A percentile compares a stretch with the other conserved stretches of the same genome.
Conservation (phyloP, 2,888 invertebrate species). For the Drymonia ruficornis region DNA sequence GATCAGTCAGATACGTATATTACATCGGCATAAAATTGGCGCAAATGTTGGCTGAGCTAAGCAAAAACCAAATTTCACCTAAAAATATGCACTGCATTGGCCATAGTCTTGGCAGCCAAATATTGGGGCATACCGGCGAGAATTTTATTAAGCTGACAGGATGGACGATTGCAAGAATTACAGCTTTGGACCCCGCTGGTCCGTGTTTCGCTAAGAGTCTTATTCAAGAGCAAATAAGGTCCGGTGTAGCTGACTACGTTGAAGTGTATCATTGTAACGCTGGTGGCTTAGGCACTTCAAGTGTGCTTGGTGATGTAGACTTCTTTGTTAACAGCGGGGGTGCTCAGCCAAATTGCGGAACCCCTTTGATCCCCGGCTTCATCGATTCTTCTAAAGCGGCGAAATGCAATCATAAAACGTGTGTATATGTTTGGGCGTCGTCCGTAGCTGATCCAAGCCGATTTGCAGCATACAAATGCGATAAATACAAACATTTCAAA, state of each 20-base stretch:
- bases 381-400: constrained; percentile 70
- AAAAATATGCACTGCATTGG: constrained; percentile 72
- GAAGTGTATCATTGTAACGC: constrained; percentile 86
- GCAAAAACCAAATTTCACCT: constrained; percentile 56
- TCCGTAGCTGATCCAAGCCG: constrained; percentile 61
- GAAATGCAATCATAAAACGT: constrained; percentile 69
- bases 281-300: constrained; percentile 77
- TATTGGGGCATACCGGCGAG: constrained; percentile 65
- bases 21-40: constrained; percentile 71
- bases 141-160: constrained; percentile 57
- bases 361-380: constrained; percentile 63
- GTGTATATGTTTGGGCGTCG: constrained; percentile 66
- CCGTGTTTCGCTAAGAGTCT: constrained; percentile 72
- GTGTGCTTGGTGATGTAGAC: constrained; percentile 82
- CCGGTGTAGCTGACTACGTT: constrained; percentile 84
- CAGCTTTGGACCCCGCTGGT: constrained; percentile 76
- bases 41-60: constrained; percentile 54
- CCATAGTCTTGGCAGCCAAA: constrained; percentile 75
- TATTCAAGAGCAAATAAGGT: constrained; percentile 74
- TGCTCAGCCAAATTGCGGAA: constrained; percentile 82
- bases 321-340: constrained; percentile 85
- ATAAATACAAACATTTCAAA: constrained; percentile 62
- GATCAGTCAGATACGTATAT: constrained; percentile 69
- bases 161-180: constrained; percentile 61
- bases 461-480: constrained; percentile 66